Evolutionary conservation across 2,888 invertebrate genomes (phyloP).

Genomic region (Xestia ashworthii): DNA sequence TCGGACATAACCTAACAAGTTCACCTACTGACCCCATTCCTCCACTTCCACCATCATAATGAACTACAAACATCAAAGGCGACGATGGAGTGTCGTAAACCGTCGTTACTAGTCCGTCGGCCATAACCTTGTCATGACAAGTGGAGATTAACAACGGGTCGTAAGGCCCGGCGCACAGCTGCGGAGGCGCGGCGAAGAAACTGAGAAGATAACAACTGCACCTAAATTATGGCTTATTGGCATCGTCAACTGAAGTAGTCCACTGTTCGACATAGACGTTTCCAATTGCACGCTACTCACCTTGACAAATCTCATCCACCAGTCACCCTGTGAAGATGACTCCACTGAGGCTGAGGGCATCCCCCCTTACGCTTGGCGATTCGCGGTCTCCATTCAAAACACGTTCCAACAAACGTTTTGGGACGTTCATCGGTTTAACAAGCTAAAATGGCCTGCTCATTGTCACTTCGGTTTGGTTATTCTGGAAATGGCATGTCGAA

Average conservation of each 20-base stretch:
- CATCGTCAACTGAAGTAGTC: neutral
- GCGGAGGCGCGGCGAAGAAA: neutral
- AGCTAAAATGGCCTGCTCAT: no score
- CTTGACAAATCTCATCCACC: no score
- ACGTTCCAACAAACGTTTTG: neutral
- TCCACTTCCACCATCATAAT: conserved; percentile 26
- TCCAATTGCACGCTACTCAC: neutral
- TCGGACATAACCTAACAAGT: conserved; percentile 34
- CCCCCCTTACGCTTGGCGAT: neutral
- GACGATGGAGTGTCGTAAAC: conserved; percentile 38
- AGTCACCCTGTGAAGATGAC: neutral
- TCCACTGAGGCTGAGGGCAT: neutral
- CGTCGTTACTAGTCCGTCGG: conserved; percentile 28
- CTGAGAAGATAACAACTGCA: neutral
- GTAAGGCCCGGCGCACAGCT: neutral
- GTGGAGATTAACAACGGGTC: conserved; percentile 27
- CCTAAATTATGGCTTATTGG: neutral
- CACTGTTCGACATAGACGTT: neutral
- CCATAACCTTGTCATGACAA: conserved; percentile 48
- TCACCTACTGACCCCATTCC: conserved; percentile 46
- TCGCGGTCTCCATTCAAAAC: neutral
- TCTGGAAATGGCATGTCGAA: neutral
- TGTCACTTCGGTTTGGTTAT: neutral
- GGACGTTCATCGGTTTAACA: neutral
- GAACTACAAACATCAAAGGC: conserved; percentile 54